A percentile compares a stretch with the other conserved stretches of the same genome.
Evolutionary conservation across 2,113 vertebrate species (phyloP).

Genomic region (Misgurnus mizolepis): DNA sequence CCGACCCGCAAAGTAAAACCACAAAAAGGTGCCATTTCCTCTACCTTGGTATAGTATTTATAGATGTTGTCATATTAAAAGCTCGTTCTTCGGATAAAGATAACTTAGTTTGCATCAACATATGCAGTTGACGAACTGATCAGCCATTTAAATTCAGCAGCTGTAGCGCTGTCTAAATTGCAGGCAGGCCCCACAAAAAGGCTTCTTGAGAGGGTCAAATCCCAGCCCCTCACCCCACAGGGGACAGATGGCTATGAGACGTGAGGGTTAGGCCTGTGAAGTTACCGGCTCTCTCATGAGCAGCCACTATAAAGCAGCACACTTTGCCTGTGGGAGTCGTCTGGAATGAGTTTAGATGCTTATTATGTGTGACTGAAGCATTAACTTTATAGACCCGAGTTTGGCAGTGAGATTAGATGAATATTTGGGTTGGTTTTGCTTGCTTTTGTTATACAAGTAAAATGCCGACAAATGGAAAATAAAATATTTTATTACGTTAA

Average conservation of each 20-base stretch:
- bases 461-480: background rate
- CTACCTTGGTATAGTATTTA: conserved; percentile 13
- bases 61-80: conserved; percentile 12
- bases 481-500: too few relatives aligned
- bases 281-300: conserved; percentile 15
- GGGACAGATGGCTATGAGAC: conserved; percentile 59
- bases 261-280: conserved; percentile 41
- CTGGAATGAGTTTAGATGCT: conserved; percentile 22
- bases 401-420: background rate
- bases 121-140: conserved; percentile 31
- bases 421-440: background rate
- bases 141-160: conserved; percentile 48
- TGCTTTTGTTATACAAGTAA: background rate
- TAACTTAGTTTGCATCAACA: background rate
- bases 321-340: background rate
- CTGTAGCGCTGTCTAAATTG: conserved; percentile 53
- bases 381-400: background rate
- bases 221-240: conserved; percentile 52
- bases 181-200: conserved; percentile 48
- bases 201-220: conserved; percentile 49
- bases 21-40: conserved; percentile 23
- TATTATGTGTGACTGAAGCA: conserved; percentile 19
- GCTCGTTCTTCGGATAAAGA: background rate
- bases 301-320: conserved; percentile 39
- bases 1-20: background rate